phyloP scores from a whole-genome alignment of 2,113 vertebrate species.

The Alosa alosa region DNA sequence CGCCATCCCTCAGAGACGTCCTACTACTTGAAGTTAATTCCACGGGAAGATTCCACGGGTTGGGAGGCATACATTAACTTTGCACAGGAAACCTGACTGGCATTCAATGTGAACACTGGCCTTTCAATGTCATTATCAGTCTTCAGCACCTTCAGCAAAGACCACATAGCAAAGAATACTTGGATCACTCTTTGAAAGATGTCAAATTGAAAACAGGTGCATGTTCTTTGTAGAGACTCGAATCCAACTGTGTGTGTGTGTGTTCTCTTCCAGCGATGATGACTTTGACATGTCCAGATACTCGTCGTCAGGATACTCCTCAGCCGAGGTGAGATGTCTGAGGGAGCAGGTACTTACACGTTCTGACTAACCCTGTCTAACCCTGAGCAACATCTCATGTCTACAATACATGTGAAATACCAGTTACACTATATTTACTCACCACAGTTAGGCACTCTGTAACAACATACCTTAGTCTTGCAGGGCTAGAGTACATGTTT shows the following conservation, averaged over 20 bases:
- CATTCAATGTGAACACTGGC: background rate
- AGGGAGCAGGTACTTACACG: slow-evolving; percentile 74
- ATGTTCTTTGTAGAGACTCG: background rate
- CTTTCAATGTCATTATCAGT: background rate
- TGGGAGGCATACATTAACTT: background rate
- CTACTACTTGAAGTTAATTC: background rate
- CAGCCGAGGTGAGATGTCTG: slow-evolving; percentile 95
- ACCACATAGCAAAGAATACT: background rate
- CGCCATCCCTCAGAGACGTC: background rate
- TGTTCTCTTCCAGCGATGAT: slow-evolving; percentile 82
- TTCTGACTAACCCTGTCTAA: slow-evolving; percentile 44
- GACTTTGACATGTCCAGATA: slow-evolving; percentile 99
- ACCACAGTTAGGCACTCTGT: background rate
- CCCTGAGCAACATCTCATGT: slow-evolving; percentile 39
- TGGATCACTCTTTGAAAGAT: background rate
- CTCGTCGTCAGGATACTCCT: slow-evolving; percentile 98
- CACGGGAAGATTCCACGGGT: background rate
- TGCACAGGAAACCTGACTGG: background rate
- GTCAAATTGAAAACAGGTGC: background rate
- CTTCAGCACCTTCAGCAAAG: background rate
- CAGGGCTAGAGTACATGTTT: background rate
- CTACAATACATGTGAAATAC: slow-evolving; percentile 33
- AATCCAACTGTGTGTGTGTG: background rate
- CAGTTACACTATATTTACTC: background rate
- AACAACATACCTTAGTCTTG: background rate